phyloP scores from a whole-genome alignment of 2,113 vertebrate genomes.

The Zosterops lateralis region DNA sequence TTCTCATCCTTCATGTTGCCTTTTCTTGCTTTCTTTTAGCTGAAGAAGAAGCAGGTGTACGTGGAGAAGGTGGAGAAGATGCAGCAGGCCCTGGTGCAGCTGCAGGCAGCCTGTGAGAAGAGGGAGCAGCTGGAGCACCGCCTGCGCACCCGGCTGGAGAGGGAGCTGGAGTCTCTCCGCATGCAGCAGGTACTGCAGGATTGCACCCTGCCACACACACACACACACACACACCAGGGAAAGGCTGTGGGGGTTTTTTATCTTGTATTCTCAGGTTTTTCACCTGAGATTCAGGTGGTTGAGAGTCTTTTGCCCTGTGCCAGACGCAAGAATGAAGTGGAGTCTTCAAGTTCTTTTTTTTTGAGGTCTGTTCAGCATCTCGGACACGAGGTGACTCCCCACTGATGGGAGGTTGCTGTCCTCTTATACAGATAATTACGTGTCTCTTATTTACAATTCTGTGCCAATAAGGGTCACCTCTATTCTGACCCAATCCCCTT shows the following conservation, averaged over 20 bases:
- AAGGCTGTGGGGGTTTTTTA: background rate
- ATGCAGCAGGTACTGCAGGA: constrained; percentile 88
- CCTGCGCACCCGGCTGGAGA: constrained; percentile 89
- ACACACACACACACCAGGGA: too few species aligned
- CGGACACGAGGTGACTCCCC: too few species aligned
- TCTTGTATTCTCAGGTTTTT: background rate
- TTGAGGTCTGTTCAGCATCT: too few species aligned
- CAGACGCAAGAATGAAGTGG: too few species aligned
- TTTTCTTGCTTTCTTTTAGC: constrained; percentile 69
- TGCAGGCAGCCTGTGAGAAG: constrained; percentile 97
- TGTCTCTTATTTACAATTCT: too few species aligned
- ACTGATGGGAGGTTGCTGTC: too few species aligned
- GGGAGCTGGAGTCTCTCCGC: constrained; percentile 92
- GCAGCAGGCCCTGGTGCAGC: constrained; percentile 94
- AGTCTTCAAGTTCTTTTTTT: too few species aligned
- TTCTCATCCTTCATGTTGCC: background rate
- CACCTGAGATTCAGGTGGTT: too few species aligned
- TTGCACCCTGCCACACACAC: background rate
- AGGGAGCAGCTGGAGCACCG: constrained; percentile 94
- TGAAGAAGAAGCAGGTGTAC: constrained; percentile 99
- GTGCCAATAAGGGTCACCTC: too few species aligned
- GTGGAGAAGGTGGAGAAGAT: constrained; percentile 98
- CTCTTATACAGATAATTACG: too few species aligned
- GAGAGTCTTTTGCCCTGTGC: too few species aligned
- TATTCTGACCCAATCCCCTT: too few species aligned